Evolutionary conservation across 2,888 invertebrate species (phyloP).

Genomic region (Dendrolimus pini): DNA sequence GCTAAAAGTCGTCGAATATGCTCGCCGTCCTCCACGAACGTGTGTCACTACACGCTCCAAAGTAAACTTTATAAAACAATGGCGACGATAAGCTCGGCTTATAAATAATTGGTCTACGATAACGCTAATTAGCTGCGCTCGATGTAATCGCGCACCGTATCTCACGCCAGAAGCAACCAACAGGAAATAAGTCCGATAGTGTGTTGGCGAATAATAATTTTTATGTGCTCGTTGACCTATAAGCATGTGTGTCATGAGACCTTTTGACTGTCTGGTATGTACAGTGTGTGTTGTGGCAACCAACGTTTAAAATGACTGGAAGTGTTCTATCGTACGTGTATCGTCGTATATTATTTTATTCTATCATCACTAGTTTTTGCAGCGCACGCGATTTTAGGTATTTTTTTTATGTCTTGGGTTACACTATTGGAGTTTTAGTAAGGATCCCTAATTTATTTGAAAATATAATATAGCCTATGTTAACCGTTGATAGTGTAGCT

Average conservation of each 20-base stretch:
- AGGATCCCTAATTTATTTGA: no score
- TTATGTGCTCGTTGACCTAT: constrained; percentile 26
- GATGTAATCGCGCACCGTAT: constrained; percentile 54
- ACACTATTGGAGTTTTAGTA: no score
- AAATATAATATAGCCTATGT: no score
- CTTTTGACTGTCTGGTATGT: background rate
- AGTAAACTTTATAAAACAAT: constrained; percentile 51
- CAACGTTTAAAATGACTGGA: no score
- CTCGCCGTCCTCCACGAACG: constrained; percentile 9
- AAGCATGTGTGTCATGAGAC: constrained; percentile 14
- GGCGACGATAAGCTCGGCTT: constrained; percentile 58
- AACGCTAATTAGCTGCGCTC: constrained; percentile 58
- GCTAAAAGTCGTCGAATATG: background rate
- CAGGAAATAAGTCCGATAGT: constrained; percentile 45
- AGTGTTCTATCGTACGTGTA: no score
- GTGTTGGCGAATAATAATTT: constrained; percentile 25
- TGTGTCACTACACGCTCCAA: constrained; percentile 22
- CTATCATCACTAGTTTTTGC: no score
- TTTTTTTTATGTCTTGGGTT: no score
- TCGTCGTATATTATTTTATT: no score
- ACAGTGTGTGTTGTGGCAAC: no score
- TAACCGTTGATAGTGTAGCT: no score
- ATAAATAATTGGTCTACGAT: constrained; percentile 72
- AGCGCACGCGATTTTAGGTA: no score
- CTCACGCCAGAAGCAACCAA: constrained; percentile 33